These are phyloP conservation scores for Cichladusa arquata DNA, from an alignment of 2,113 vertebrate species.

Conservation along the genomic window DNA sequence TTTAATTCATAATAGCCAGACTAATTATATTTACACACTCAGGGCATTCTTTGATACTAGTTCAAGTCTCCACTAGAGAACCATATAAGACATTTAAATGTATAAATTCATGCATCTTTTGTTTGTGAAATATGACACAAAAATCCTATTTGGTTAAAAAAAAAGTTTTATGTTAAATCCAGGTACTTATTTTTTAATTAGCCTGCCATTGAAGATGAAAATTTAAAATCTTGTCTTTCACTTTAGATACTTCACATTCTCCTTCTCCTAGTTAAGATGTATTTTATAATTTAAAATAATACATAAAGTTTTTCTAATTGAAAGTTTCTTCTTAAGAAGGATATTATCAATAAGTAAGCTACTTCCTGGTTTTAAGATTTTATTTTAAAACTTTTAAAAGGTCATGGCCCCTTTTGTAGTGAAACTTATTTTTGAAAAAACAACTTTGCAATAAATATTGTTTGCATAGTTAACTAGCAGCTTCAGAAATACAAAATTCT, in stretches of 20 bases:
- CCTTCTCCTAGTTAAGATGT: not conserved
- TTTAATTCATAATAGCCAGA: constrained; percentile 53
- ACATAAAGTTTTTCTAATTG: not conserved
- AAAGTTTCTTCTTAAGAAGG: not conserved
- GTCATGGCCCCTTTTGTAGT: not conserved
- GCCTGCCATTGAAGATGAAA: not conserved
- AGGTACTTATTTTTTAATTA: not conserved
- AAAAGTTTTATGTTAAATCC: not conserved
- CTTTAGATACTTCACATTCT: not conserved
- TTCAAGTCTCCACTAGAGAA: constrained; percentile 19
- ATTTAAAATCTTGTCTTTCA: not conserved
- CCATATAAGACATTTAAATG: constrained; percentile 9
- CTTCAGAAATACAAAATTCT: not conserved
- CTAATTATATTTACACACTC: constrained; percentile 64
- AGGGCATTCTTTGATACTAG: not conserved
- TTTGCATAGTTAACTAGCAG: not conserved
- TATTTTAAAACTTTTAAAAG: not conserved
- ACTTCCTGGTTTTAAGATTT: not conserved
- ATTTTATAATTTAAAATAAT: not conserved
- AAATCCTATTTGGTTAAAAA: not conserved
- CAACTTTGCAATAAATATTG: not conserved
- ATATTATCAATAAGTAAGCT: not conserved
- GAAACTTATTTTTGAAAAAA: not conserved
- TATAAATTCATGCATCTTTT: not conserved
- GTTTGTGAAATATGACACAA: not conserved